Evolutionary conservation across 2,113 vertebrate genomes (phyloP), one percentile per base, ranked within the genome.

Genomic region (Furnarius figulus): DNA sequence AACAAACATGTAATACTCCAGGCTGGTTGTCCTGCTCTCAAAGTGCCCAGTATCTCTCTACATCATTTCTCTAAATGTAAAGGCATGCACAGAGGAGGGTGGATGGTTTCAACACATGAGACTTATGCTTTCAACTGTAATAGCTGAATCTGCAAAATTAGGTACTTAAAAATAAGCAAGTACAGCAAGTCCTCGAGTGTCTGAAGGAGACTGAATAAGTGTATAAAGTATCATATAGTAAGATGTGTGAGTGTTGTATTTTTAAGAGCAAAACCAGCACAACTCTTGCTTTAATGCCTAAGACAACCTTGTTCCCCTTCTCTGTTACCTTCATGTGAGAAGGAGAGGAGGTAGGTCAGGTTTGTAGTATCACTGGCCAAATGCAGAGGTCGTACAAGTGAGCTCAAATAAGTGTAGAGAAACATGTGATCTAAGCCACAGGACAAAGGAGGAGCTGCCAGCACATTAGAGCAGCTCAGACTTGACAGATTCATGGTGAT

Each of bases 111-210:
- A 68, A 46, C 50, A 33, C 35, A 47, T 28, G 35, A 52, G 58
- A 80, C 6, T 35, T 63, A 6, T 1, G 7, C 30, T 80, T 80
- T 44, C n/a, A 65, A 2, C 17, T 56, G 9, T 31, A 58, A 65
- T 31, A 73, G 72, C 53, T 92, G 46, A 68, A 42, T 79, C 50
- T 68, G 62, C 31, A 94, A 52, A 88, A 79, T 56, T 23, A 55
- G 25, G 24, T 20, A 24, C 37, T 77, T 53, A 33, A 85, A 93
- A 88, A 46, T 37, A 73, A 84, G 33, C 25, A 63, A 61, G 37
- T 17, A n/a, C 15, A 84, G 33, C 28, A 63, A 61, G n/a, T 19
- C 30, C 20, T 27, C 33, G 39, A 90, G 39, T 37, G 44, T 56
- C 44, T 83, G 73, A 39, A 74, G 30, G 35, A 74, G 50, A 8